Conservation (phyloP, 2,113 vertebrate species). For the Tursiops truncatus region DNA sequence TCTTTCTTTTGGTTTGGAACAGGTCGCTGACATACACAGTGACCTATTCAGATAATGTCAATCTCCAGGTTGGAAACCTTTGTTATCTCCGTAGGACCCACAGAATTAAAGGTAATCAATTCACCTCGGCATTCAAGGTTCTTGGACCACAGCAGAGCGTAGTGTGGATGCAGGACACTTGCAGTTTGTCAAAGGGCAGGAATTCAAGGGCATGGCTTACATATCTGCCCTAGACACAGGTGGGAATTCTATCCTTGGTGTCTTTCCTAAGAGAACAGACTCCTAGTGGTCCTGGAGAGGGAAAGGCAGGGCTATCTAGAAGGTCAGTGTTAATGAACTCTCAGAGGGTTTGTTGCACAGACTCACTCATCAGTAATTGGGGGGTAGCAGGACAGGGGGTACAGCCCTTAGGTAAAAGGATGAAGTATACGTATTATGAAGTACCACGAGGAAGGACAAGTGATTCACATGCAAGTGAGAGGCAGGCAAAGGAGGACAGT, state of each 20-base stretch:
- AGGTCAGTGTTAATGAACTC: background rate
- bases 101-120: background rate
- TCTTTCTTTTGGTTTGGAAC: slow-evolving; percentile 21
- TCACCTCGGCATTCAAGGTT: background rate
- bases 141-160: background rate
- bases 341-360: background rate
- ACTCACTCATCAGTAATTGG: background rate
- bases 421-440: background rate
- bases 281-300: background rate
- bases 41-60: background rate
- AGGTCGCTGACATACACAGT: background rate
- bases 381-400: background rate
- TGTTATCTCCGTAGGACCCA: background rate
- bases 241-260: background rate
- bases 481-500: background rate
- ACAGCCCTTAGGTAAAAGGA: background rate
- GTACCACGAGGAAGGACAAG: background rate
- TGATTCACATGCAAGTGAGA: background rate
- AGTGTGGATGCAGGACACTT: background rate
- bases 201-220: background rate
- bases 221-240: background rate
- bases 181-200: background rate
- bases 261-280: background rate
- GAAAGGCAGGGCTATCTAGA: background rate
- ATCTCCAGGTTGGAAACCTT: background rate